A percentile compares a stretch with the other conserved stretches of the same genome.
phyloP scores from a whole-genome alignment of 2,888 invertebrate species.

The Pandemis corylana region DNA sequence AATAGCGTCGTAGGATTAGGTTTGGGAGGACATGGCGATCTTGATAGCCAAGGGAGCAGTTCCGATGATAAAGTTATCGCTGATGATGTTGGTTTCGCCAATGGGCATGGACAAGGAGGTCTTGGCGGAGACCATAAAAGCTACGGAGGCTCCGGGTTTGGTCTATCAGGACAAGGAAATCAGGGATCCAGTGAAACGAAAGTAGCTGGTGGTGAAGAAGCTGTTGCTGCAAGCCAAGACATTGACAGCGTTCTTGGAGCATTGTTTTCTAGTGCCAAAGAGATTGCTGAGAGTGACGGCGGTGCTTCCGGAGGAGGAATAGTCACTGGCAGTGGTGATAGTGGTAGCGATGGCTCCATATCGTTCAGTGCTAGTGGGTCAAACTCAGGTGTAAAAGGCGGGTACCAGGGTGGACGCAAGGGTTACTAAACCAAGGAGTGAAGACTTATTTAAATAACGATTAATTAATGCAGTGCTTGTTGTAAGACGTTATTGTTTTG shows the following conservation, averaged over 20 bases:
- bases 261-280: not conserved
- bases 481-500: not conserved
- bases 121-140: not conserved
- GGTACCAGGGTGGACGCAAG: not conserved
- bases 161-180: not conserved
- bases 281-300: not conserved
- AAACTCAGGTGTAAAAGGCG: not conserved
- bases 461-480: not conserved
- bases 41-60: not conserved
- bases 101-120: slow-evolving; percentile 9
- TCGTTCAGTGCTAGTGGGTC: not conserved
- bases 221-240: slow-evolving; percentile 1
- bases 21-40: not conserved
- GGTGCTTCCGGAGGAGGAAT: not conserved
- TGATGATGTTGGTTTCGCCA: not conserved
- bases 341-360: not conserved
- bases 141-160: slow-evolving; percentile 1
- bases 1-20: not conserved
- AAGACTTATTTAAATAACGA: too few species aligned
- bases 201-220: not conserved
- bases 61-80: not conserved
- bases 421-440: not conserved
- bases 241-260: not conserved
- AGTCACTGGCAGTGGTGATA: not conserved
- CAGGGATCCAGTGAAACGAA: not conserved